phyloP scores from a whole-genome alignment of 1,140 invertebrate genomes.

The Leucophenga varia region DNA sequence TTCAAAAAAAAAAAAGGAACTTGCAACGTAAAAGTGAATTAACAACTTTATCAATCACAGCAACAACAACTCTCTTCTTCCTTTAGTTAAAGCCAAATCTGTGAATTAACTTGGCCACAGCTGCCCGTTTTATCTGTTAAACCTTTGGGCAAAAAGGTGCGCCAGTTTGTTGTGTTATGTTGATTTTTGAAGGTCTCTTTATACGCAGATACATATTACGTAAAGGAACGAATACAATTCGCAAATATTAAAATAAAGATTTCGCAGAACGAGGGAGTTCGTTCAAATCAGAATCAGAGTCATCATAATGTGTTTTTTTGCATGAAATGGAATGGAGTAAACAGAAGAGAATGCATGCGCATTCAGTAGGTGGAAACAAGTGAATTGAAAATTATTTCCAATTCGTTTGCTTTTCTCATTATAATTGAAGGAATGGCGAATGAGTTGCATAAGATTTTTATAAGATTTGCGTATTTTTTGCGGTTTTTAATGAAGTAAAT shows the following conservation, averaged over 20 bases:
- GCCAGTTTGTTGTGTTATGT: conserved; percentile 7
- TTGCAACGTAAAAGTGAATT: conserved; percentile 14
- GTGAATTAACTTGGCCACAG: conserved; percentile 1
- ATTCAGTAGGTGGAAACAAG: conserved; percentile 53
- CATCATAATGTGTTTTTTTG: too few species aligned
- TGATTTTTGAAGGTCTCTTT: too few species aligned
- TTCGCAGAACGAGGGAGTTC: too few species aligned
- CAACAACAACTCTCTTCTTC: too few species aligned
- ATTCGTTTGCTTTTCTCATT: conserved; percentile 56
- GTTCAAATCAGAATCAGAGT: too few species aligned
- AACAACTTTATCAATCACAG: conserved; percentile 41
- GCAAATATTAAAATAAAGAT: conserved; percentile 38
- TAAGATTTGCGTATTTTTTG: too few species aligned
- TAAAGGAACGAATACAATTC: neutral
- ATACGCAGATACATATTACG: too few species aligned
- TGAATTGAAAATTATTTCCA: conserved; percentile 56
- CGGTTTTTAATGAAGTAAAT: too few species aligned
- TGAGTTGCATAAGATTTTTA: conserved; percentile 16
- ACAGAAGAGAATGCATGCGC: conserved; percentile 5
- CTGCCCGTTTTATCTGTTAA: too few species aligned
- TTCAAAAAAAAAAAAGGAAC: neutral
- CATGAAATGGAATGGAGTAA: too few species aligned
- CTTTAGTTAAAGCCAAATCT: conserved; percentile 4
- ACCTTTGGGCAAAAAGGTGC: conserved; percentile 20
- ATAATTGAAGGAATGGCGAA: conserved; percentile 50